Evolutionary conservation across 1,140 invertebrate species (phyloP).

Genomic region (Lethrus apterus): DNA sequence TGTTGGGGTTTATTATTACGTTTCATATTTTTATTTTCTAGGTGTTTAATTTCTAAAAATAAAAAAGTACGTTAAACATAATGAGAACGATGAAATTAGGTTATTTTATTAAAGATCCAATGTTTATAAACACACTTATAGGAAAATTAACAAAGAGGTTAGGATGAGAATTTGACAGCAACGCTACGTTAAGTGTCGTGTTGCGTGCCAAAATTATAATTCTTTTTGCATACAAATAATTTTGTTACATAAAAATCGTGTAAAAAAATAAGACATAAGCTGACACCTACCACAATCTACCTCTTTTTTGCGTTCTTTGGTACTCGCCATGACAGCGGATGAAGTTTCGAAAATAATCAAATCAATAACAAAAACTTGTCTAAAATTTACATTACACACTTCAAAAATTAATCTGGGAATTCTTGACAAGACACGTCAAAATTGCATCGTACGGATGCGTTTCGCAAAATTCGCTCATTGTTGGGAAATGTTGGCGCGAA

Average conservation of each 20-base stretch:
- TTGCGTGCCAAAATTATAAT: not conserved
- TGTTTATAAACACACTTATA: slow-evolving; percentile 16
- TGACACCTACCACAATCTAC: slow-evolving; percentile 17
- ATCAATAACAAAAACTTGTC: not conserved
- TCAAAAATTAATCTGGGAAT: slow-evolving; percentile 1
- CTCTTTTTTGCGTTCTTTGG: slow-evolving; percentile 13
- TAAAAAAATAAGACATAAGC: slow-evolving; percentile 8
- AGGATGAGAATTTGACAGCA: slow-evolving; percentile 13
- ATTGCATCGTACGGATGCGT: not conserved
- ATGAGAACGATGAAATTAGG: not conserved
- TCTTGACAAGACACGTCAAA: not conserved
- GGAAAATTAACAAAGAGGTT: slow-evolving; percentile 8
- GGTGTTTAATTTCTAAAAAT: slow-evolving; percentile 17
- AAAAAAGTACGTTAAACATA: not conserved
- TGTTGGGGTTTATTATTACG: slow-evolving; percentile 43
- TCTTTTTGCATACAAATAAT: no score
- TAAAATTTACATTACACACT: not conserved
- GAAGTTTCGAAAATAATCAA: slow-evolving; percentile 12
- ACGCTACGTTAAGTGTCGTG: no score
- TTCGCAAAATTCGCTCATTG: not conserved
- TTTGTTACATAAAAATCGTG: not conserved
- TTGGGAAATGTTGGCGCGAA: no score
- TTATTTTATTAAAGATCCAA: not conserved
- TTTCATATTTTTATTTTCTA: slow-evolving; percentile 33
- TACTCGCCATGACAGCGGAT: slow-evolving; percentile 15